Base-by-base conservation (phyloP, 2,797 vertebrate genomes). In the Tympanoctomys barrerae region DNA sequence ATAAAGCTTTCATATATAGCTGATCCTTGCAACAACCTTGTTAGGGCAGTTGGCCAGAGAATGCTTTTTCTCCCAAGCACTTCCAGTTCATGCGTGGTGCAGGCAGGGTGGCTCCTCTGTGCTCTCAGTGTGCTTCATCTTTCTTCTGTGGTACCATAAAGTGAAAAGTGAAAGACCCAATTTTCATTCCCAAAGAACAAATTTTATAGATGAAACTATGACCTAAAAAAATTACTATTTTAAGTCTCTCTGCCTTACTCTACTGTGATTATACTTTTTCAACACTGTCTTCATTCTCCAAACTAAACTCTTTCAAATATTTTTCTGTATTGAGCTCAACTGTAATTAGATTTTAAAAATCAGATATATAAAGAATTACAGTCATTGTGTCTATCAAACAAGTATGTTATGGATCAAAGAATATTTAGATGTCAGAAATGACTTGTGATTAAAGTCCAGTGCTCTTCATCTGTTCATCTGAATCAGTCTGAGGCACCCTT, bases 1-100 rank as follows among this genome's bases (percentile, higher is more conserved):
- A 93, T 95, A 90, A 95, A 87, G 19, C 21, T 79, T 91, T 83
- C 93, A 93, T 82, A 90, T 33, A 87, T 87, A 90, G 71, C 87
- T 83, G 18, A 94, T 66, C 46, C 54, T 94, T 71, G 66, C 52
- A 61, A 89, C 77, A 70, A 81, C 54, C 33, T 54, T 57, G 7
- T 70, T 46, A 61, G 24, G n/a, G 31, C 7, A 10, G 8, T 36
- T 83, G 31, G 4, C 39, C 11, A 92, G 71, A 86, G 78, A 79
- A 82, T 19, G 6, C 8, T 62, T 87, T 5, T 33, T 77, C 82
- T 49, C 75, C 75, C 83, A 80, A 54, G 46, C 26, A 66, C 6
- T 83, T 21, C 28, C 31, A 57, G 83, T 79, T 59, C 90, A 54
- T 75, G 64, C 68, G 8, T 22, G 24, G 33, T 39, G 2, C 49